These are phyloP conservation scores for Acipenser transmontanus DNA, from an alignment of 2,797 vertebrate species.

Conservation along the genomic window DNA sequence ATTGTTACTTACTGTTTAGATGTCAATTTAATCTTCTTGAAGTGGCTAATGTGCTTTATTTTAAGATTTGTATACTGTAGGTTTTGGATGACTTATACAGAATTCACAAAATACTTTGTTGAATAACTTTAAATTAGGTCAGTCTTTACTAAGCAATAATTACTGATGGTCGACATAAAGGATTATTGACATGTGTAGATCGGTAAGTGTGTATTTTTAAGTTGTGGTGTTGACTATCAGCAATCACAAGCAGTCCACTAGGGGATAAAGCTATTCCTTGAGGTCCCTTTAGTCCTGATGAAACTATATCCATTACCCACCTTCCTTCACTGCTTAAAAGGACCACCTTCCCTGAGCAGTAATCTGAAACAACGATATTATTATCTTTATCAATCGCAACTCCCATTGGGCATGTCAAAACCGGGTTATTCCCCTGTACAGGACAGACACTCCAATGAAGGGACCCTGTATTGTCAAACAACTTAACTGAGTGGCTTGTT, in stretches of 20 bases:
- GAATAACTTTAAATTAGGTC: neutral
- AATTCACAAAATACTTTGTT: neutral
- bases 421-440: neutral
- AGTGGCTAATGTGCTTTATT: too few relatives aligned
- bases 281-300: constrained; percentile 15
- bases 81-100: too few relatives aligned
- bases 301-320: constrained; percentile 11
- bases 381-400: constrained; percentile 9
- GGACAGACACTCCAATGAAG: constrained; percentile 11
- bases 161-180: neutral
- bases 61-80: too few relatives aligned
- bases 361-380: constrained; percentile 15
- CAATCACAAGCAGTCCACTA: constrained; percentile 17
- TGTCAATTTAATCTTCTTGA: too few relatives aligned
- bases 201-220: constrained; percentile 15
- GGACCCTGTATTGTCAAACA: constrained; percentile 8
- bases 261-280: constrained; percentile 15
- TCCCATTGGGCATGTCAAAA: neutral
- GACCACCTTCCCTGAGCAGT: constrained; percentile 13
- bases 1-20: too few relatives aligned
- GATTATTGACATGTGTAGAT: neutral
- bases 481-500: constrained; percentile 9
- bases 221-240: constrained; percentile 11
- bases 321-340: constrained; percentile 10
- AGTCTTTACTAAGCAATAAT: constrained; percentile 2